Conservation (phyloP, 1,140 invertebrate genomes). For the Spodoptera frugiperda region DNA sequence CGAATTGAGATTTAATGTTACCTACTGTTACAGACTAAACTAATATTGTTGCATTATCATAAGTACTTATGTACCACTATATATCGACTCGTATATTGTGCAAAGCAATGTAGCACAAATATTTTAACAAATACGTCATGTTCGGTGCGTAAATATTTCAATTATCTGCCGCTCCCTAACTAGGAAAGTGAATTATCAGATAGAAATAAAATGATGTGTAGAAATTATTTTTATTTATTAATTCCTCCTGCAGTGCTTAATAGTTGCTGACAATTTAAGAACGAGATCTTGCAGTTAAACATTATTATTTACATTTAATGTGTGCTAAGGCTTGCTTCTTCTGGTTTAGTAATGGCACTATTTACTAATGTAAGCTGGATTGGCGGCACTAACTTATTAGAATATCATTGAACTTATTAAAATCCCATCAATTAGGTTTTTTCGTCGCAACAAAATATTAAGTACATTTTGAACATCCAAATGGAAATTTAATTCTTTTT, state of each 20-base stretch:
- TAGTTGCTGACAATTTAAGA: conserved; percentile 76
- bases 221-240: conserved; percentile 77
- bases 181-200: background rate
- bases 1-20: too few species aligned
- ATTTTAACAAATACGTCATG: too few species aligned
- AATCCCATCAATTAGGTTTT: background rate
- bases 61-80: too few species aligned
- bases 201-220: conserved; percentile 54
- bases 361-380: conserved; percentile 49
- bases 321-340: conserved; percentile 49
- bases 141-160: too few species aligned
- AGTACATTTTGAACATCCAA: conserved; percentile 63
- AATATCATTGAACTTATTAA: conserved; percentile 31
- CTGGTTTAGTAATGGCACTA: conserved; percentile 66
- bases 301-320: conserved; percentile 69
- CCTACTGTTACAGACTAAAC: too few species aligned
- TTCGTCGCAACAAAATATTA: conserved; percentile 55
- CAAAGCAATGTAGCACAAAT: too few species aligned
- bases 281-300: conserved; percentile 72
- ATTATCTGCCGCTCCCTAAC: too few species aligned
- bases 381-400: conserved; percentile 11
- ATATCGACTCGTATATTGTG: too few species aligned
- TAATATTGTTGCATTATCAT: too few species aligned
- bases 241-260: conserved; percentile 78
- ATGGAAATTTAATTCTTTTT: conserved; percentile 51